These are phyloP conservation scores for Adelognathus sp. DNA, from an alignment of 2,888 invertebrate species.

Conservation along the genomic window DNA sequence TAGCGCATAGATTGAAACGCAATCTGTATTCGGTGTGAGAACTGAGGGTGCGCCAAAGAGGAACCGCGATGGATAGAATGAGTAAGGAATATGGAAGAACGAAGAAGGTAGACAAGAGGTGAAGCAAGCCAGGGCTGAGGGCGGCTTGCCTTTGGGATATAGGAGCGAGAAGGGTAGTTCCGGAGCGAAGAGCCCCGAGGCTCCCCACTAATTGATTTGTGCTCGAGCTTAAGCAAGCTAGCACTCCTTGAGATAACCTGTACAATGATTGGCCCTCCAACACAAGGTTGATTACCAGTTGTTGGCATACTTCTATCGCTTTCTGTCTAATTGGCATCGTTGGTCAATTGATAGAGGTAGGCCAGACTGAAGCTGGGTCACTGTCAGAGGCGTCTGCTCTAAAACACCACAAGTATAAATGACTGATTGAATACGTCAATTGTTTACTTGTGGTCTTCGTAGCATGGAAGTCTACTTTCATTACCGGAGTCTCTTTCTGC, in stretches of 20 bases:
- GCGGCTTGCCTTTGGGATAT: constrained; percentile 61
- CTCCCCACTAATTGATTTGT: constrained; percentile 77
- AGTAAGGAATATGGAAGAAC: constrained; percentile 58
- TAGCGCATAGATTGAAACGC: constrained; percentile 80
- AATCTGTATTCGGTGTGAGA: constrained; percentile 73
- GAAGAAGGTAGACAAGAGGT: constrained; percentile 43
- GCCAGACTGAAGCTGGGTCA: constrained; percentile 19
- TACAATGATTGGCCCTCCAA: constrained; percentile 45
- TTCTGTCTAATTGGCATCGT: not conserved
- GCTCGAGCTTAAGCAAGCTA: constrained; percentile 71
- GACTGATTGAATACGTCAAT: constrained; percentile 20
- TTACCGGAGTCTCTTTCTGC: constrained; percentile 31
- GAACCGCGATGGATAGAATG: constrained; percentile 46
- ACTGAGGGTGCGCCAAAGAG: constrained; percentile 55
- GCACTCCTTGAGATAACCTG: constrained; percentile 24
- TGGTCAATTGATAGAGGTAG: not conserved
- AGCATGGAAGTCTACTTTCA: constrained; percentile 16
- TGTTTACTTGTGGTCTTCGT: constrained; percentile 25
- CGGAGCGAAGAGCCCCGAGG: constrained; percentile 70
- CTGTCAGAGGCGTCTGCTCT: constrained; percentile 51
- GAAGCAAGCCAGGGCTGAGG: constrained; percentile 42
- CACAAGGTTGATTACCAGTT: not conserved
- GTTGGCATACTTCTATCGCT: constrained; percentile 22
- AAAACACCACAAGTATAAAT: constrained; percentile 69
- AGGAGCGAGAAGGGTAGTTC: constrained; percentile 72